phyloP scores from a whole-genome alignment of 2,797 vertebrate genomes.

The Sebastes melanostomus region DNA sequence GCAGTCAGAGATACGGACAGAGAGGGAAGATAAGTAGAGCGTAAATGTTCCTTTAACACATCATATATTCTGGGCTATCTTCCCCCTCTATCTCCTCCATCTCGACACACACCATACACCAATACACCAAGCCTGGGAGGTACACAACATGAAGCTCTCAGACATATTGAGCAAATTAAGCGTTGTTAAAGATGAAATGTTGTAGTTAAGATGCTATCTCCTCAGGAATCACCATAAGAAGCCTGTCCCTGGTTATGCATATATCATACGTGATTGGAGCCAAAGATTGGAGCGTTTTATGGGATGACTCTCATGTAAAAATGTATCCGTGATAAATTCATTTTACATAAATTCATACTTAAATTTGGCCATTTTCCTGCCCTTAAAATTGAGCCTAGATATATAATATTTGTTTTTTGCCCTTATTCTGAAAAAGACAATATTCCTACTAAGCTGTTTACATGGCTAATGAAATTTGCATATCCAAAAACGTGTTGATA shows the following conservation, averaged over 20 bases:
- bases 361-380: neutral
- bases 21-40: slow-evolving; percentile 61
- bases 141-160: slow-evolving; percentile 6
- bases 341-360: neutral
- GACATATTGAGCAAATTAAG: slow-evolving; percentile 64
- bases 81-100: slow-evolving; percentile 47
- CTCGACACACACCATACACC: slow-evolving; percentile 36
- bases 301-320: neutral
- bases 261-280: neutral
- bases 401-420: neutral
- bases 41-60: slow-evolving; percentile 63
- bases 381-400: neutral
- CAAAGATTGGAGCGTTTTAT: slow-evolving; percentile 23
- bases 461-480: too few species aligned
- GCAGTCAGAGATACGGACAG: slow-evolving; percentile 54
- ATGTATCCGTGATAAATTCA: neutral
- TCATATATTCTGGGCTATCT: slow-evolving; percentile 60
- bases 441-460: neutral
- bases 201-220: slow-evolving; percentile 55
- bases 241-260: slow-evolving; percentile 5
- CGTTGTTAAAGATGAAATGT: slow-evolving; percentile 60
- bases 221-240: slow-evolving; percentile 27
- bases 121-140: slow-evolving; percentile 10
- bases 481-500: too few species aligned
- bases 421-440: neutral